phyloP scores from a whole-genome alignment of 2,888 invertebrate genomes.

The Tenthredo notha region DNA sequence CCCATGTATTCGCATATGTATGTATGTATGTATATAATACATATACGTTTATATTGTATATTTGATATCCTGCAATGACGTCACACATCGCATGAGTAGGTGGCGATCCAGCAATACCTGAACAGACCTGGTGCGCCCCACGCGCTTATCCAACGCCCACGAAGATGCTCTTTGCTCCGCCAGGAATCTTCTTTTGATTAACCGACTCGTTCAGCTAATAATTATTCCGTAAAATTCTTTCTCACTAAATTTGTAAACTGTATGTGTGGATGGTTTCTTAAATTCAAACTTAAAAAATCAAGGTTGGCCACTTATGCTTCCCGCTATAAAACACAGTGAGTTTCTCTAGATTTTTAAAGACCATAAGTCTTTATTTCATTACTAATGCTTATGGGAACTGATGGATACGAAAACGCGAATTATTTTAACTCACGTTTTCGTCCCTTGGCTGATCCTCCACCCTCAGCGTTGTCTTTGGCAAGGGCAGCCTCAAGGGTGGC shows the following conservation, averaged over 20 bases:
- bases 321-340: too few relatives aligned
- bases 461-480: conserved; percentile 76
- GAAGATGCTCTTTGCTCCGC: conserved; percentile 32
- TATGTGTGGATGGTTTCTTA: neutral
- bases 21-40: too few relatives aligned
- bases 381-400: neutral
- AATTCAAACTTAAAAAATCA: neutral
- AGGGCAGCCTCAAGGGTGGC: conserved; percentile 80
- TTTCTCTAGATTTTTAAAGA: too few relatives aligned
- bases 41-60: neutral
- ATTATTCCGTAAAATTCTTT: conserved; percentile 27
- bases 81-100: conserved; percentile 34
- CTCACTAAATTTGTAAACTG: neutral
- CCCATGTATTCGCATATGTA: neutral
- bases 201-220: conserved; percentile 26
- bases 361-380: neutral
- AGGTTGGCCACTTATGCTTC: neutral
- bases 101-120: conserved; percentile 48
- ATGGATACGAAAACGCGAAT: neutral
- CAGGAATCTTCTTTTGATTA: conserved; percentile 45
- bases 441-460: conserved; percentile 52
- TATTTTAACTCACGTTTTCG: conserved; percentile 13
- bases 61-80: conserved; percentile 8
- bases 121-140: conserved; percentile 48
- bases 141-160: conserved; percentile 41